Evolutionary conservation across 2,797 vertebrate species (phyloP).

Genomic region (Bovichtus variegatus): DNA sequence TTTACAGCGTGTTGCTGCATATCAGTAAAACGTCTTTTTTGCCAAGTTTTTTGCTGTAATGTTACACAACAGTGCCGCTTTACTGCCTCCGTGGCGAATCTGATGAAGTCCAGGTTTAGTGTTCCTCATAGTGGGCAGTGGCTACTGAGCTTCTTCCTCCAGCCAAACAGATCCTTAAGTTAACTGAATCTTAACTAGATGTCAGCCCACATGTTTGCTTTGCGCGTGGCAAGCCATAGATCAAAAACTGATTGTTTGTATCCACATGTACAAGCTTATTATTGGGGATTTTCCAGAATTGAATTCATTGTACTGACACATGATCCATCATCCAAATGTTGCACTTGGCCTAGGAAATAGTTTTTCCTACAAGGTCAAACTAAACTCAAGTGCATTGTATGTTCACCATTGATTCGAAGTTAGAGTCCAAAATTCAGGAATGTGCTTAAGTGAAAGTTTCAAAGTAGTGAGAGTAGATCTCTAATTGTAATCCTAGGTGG

Average conservation of each 20-base stretch:
- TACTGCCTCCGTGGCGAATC: background rate
- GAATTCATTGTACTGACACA: background rate
- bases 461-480: background rate
- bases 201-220: background rate
- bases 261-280: background rate
- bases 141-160: background rate
- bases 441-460: background rate
- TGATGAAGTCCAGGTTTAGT: background rate
- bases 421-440: background rate
- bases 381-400: background rate
- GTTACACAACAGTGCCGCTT: conserved; percentile 7
- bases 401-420: background rate
- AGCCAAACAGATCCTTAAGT: background rate
- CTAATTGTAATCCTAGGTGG: background rate
- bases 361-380: background rate
- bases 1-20: conserved; percentile 70
- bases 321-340: background rate
- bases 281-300: background rate
- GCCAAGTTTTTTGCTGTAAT: conserved; percentile 48
- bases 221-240: background rate
- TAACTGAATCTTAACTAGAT: background rate
- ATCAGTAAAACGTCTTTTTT: conserved; percentile 67
- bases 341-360: background rate
- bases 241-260: background rate
- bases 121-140: background rate